Evolutionary conservation across 2,113 vertebrate genomes (phyloP).

Genomic region (Dicaeum eximium): DNA sequence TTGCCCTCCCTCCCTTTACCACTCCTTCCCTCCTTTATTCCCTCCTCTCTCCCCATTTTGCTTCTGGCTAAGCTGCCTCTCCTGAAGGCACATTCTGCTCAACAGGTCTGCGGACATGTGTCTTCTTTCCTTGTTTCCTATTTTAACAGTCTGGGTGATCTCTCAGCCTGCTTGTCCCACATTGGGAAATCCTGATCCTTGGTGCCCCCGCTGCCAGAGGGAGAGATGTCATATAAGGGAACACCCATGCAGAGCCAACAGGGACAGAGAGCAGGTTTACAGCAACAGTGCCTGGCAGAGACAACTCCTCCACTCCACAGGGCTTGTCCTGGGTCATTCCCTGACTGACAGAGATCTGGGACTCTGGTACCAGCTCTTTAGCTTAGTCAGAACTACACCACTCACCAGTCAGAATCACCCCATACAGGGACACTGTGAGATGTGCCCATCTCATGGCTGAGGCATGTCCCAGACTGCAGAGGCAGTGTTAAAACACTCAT

Average conservation of each 20-base stretch:
- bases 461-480: background rate
- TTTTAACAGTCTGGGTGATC: background rate
- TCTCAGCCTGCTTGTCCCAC: background rate
- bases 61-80: background rate
- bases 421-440: background rate
- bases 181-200: background rate
- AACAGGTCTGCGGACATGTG: background rate
- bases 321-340: background rate
- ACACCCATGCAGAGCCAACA: background rate
- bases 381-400: background rate
- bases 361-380: background rate
- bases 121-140: background rate
- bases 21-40: background rate
- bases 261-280: background rate
- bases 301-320: background rate
- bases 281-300: background rate
- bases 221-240: background rate
- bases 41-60: background rate
- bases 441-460: background rate
- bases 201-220: background rate
- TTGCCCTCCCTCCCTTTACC: background rate
- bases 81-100: background rate
- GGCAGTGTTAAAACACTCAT: background rate
- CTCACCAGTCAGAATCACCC: too few species aligned
- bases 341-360: background rate